A percentile compares a stretch with the other conserved stretches of the same genome.
These are phyloP conservation scores for Chamaetylas fuelleborni DNA, from an alignment of 2,113 vertebrate genomes.

Conservation along the genomic window DNA sequence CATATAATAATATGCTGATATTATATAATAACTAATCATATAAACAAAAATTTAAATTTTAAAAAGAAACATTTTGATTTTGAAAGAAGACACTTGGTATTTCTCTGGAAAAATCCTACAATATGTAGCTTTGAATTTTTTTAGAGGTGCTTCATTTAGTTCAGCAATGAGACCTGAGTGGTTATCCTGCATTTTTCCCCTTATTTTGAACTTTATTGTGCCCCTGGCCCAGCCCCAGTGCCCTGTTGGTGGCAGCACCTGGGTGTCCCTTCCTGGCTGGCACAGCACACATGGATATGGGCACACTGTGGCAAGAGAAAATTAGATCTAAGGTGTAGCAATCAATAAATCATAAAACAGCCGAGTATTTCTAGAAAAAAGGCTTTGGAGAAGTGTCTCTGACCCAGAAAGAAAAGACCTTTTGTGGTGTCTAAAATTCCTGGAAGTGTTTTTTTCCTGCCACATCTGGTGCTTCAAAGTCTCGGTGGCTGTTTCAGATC, in stretches of 20 bases:
- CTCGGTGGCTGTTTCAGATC: not conserved
- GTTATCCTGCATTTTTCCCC: not conserved
- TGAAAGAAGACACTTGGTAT: not conserved
- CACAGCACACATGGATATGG: fast-evolving
- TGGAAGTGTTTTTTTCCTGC: not conserved
- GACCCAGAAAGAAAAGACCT: not conserved
- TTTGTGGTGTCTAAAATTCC: not conserved
- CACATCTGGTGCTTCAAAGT: not conserved
- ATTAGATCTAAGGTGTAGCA: not conserved
- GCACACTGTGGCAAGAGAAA: not conserved
- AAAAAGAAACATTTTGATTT: not conserved
- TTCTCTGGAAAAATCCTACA: not conserved
- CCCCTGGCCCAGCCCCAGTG: not conserved
- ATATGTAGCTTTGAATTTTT: fast-evolving
- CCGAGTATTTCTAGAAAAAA: not conserved
- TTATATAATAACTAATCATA: too few species aligned
- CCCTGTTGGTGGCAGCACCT: not conserved
- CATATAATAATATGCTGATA: too few species aligned
- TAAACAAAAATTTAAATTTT: not conserved
- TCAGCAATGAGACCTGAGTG: not conserved
- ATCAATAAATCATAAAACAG: not conserved
- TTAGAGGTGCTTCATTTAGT: fast-evolving
- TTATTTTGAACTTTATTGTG: fast-evolving
- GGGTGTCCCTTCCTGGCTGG: not conserved
- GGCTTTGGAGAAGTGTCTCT: not conserved